Base-by-base conservation (phyloP, 2,888 invertebrate genomes). In the Drosophila niveifrons region DNA sequence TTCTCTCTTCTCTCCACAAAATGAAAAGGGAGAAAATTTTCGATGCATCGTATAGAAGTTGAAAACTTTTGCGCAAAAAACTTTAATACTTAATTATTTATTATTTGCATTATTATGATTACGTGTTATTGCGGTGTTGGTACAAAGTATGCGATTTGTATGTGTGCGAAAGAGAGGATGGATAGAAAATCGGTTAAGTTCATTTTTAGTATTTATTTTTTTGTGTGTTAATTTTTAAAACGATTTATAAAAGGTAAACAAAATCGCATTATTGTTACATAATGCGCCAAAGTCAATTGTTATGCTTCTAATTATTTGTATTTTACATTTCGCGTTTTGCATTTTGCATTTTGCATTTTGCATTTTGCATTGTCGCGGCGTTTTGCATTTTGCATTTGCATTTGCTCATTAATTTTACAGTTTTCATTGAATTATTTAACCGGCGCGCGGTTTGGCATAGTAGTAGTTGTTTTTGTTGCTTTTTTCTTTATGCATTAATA, bases 21-120 rank as follows among this genome's bases (percentile, higher is more conserved):
- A 46, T 29, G 70, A 74, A 62, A 75, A 82, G 82, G 72, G 46
- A 88, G 89, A 90, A 85, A 76, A 73, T 90, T 90, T 88, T 85
- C 74, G 89, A 90, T 59, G 7, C 10, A 31, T 31, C 31, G 31
- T 23, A 23, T 23, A 23, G 23, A 23, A 23, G 23, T 23, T 23
- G 23, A 23, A 11, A 36, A 36, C n/a, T 36, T 13, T 28, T 28
- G 23, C 17, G 9, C 23, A 13, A 28, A 28, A 47, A 39, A 23
- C n/a, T 34, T 44, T 29, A 28, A n/a, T 28, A 47, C 9, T 13
- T 71, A 44, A 41, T 53, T 76, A 69, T 66, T 72, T 71, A 73
- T 68, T 59, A 48, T n/a, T 36, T 36, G 23, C 23, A 23, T 23
- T 23, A 23, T 23, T 23, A 23, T 23, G 23, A 23, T 36, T n/a